Evolutionary conservation across 2,888 invertebrate species (phyloP).

Genomic region (Pristionchus exspectatus): DNA sequence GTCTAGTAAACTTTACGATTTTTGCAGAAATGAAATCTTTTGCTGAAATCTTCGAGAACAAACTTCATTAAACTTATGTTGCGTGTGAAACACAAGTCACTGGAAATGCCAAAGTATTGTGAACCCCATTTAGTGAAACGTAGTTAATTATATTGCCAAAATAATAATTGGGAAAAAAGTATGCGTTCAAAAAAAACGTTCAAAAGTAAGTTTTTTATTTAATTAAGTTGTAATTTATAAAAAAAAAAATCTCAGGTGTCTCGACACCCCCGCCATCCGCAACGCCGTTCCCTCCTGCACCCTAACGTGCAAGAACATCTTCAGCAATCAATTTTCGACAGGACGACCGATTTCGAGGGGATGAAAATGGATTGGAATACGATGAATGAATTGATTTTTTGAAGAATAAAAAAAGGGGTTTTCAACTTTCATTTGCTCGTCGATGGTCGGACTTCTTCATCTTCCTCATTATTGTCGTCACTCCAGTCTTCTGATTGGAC

Average conservation of each 20-base stretch:
- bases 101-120: neutral
- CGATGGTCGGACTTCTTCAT: no score
- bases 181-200: no score
- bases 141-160: no score
- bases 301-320: constrained; percentile 22
- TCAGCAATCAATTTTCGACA: constrained; percentile 21
- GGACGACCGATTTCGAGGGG: neutral
- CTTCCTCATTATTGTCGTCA: no score
- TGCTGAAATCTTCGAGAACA: neutral
- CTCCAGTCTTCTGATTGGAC: no score
- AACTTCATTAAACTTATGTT: neutral
- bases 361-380: neutral
- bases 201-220: no score
- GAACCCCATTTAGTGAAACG: neutral
- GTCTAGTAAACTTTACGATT: neutral
- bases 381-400: neutral
- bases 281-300: constrained; percentile 25
- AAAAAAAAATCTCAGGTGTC: constrained; percentile 14
- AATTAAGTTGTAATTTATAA: no score
- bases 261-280: constrained; percentile 15
- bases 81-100: neutral
- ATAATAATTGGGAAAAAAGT: no score
- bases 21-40: neutral
- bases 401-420: no score
- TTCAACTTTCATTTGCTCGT: no score